These are phyloP conservation scores for Octopus sinensis DNA, from an alignment of 1,140 invertebrate species.

Conservation along the genomic window DNA sequence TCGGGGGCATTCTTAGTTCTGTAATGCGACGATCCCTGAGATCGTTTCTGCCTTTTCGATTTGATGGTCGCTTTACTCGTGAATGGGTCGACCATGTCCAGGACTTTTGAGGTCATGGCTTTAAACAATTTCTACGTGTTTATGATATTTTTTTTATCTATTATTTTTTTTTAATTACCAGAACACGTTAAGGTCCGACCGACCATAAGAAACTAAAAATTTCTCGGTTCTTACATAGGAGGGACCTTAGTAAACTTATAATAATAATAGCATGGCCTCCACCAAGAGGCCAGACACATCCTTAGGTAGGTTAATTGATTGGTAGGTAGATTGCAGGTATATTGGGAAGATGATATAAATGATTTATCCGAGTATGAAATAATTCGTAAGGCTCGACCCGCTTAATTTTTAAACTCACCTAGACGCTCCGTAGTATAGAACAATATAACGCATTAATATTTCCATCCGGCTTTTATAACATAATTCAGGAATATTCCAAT, in stretches of 20 bases:
- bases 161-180: constrained; percentile 5
- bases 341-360: neutral
- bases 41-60: constrained; percentile 58
- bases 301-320: neutral
- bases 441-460: neutral
- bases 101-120: constrained; percentile 51
- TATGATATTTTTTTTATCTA: neutral
- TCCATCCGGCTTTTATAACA: constrained; percentile 1
- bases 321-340: neutral
- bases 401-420: constrained; percentile 5
- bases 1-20: constrained; percentile 57
- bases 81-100: constrained; percentile 56
- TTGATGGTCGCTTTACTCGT: constrained; percentile 55
- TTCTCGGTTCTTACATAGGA: constrained; percentile 3
- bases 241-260: constrained; percentile 8
- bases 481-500: neutral
- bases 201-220: neutral
- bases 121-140: neutral
- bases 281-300: constrained; percentile 13
- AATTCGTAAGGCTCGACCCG: too few species aligned
- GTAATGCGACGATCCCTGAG: constrained; percentile 59
- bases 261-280: constrained; percentile 12
- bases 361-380: neutral
- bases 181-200: constrained; percentile 10
- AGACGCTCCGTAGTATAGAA: constrained; percentile 6